Conservation (phyloP, 2,113 vertebrate genomes). For the Motacilla tschutschensis region DNA sequence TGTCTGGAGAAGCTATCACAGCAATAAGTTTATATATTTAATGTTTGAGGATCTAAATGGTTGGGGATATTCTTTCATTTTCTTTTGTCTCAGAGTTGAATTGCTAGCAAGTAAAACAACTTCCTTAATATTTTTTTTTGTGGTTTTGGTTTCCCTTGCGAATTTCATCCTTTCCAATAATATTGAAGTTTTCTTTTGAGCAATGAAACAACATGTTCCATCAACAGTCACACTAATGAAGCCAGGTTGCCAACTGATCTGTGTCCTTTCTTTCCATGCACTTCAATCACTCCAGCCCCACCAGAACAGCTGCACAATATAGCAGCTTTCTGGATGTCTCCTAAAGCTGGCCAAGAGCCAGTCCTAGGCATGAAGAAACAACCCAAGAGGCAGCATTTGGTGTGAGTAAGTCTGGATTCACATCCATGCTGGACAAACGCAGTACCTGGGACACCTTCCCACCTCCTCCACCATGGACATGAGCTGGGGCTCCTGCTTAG, state of each 20-base stretch:
- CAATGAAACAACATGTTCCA: slow-evolving; percentile 35
- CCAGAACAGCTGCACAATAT: neutral
- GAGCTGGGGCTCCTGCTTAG: neutral
- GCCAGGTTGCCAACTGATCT: neutral
- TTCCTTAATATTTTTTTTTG: neutral
- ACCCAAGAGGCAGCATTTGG: neutral
- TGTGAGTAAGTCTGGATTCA: neutral
- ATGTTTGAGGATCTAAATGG: neutral
- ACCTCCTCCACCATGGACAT: neutral
- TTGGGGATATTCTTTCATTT: slow-evolving; percentile 29
- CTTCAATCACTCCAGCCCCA: neutral
- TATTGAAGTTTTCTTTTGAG: neutral
- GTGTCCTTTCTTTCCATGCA: neutral
- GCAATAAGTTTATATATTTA: slow-evolving; percentile 23
- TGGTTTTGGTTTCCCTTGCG: neutral
- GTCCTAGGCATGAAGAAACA: neutral
- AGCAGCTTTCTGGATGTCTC: slow-evolving; percentile 1
- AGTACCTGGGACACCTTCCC: neutral
- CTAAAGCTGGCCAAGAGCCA: neutral
- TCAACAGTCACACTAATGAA: neutral
- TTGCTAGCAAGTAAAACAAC: neutral
- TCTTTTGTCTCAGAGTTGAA: slow-evolving; percentile 31
- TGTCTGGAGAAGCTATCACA: slow-evolving; percentile 41
- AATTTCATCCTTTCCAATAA: slow-evolving; percentile 16
- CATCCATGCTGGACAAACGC: neutral